phyloP scores from a whole-genome alignment of 2,888 invertebrate genomes.

The Sinelater perroti region DNA sequence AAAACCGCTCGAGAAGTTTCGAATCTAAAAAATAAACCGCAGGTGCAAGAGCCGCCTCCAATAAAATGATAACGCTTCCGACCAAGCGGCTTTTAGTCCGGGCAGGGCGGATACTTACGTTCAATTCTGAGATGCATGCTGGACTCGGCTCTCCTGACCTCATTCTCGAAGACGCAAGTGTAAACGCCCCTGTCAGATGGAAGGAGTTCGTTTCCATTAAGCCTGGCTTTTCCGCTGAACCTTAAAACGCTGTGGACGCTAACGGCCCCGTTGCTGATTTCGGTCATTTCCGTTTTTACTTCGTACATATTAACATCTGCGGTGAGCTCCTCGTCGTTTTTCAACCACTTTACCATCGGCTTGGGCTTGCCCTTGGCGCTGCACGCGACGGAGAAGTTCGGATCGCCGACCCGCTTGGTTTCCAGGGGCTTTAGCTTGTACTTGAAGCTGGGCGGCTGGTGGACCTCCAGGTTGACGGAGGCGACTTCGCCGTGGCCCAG shows the following conservation, averaged over 20 bases:
- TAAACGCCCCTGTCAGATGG: conserved; percentile 89
- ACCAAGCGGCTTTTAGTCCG: too few species aligned
- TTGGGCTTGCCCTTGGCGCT: conserved; percentile 89
- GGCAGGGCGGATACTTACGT: conserved; percentile 78
- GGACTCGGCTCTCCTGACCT: conserved; percentile 86
- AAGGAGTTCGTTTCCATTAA: conserved; percentile 77
- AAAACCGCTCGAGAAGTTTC: too few species aligned
- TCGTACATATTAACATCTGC: conserved; percentile 82
- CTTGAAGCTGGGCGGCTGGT: conserved; percentile 87
- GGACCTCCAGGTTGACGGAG: conserved; percentile 84
- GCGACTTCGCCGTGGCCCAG: conserved; percentile 87
- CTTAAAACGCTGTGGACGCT: conserved; percentile 84
- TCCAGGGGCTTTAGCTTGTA: conserved; percentile 84
- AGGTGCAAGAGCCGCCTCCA: too few species aligned
- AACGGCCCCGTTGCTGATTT: conserved; percentile 80
- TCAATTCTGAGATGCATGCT: conserved; percentile 91
- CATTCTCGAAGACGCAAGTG: conserved; percentile 88
- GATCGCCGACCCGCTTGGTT: conserved; percentile 81
- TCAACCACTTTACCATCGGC: conserved; percentile 85
- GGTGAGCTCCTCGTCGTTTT: conserved; percentile 82
- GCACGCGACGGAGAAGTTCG: conserved; percentile 81
- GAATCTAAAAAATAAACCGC: too few species aligned
- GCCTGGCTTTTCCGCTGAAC: conserved; percentile 82
- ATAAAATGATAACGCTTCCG: too few species aligned
- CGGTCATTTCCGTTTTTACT: conserved; percentile 79